Evolutionary conservation across 1,140 invertebrate species (phyloP).

Genomic region (Drosophila nasuta): DNA sequence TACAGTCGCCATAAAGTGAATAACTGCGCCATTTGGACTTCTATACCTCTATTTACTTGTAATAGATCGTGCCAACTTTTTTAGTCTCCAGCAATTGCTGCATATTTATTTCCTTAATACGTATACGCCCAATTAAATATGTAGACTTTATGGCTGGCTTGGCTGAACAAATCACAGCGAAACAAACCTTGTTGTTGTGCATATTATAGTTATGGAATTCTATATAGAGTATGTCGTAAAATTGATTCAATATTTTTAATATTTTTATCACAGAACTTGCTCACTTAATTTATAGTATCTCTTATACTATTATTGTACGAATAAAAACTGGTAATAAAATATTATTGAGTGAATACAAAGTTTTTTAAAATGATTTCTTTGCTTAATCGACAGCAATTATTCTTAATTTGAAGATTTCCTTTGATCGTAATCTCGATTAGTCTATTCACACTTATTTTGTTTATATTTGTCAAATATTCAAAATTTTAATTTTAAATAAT

Average conservation of each 20-base stretch:
- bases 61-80: conserved; percentile 2
- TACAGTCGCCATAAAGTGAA: conserved; percentile 47
- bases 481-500: background rate
- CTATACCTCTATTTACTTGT: conserved; percentile 9
- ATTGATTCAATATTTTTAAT: too few relatives aligned
- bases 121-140: conserved; percentile 7
- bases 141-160: background rate
- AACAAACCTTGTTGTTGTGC: background rate
- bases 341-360: background rate
- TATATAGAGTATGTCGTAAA: too few relatives aligned
- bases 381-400: background rate
- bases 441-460: conserved; percentile 10
- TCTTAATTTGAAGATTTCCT: conserved; percentile 3
- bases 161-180: background rate
- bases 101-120: conserved; percentile 5
- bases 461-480: conserved; percentile 6
- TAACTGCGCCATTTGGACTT: conserved; percentile 56
- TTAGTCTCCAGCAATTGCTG: conserved; percentile 5
- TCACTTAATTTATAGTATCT: too few relatives aligned
- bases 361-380: background rate
- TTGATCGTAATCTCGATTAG: conserved; percentile 11
- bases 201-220: too few relatives aligned
- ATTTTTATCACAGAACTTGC: too few relatives aligned
- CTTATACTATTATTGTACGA: too few relatives aligned
- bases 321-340: too few relatives aligned